Evolutionary conservation across 2,888 invertebrate genomes (phyloP).

Genomic region (Aporophyla nigra): DNA sequence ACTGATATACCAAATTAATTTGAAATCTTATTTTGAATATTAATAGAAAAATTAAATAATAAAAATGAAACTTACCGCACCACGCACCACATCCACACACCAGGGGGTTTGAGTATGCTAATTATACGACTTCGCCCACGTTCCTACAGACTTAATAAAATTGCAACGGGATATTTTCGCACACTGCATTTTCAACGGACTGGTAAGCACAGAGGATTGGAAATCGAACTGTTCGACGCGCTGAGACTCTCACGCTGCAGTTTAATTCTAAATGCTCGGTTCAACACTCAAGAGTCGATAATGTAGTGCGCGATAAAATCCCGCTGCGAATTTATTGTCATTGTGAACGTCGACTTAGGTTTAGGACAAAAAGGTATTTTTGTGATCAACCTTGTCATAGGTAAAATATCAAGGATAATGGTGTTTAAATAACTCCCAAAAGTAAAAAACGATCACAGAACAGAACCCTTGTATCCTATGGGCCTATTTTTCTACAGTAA

Average conservation of each 20-base stretch:
- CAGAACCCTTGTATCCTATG: conserved; percentile 48
- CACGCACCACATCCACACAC: conserved; percentile 84
- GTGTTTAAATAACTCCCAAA: neutral
- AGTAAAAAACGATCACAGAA: conserved; percentile 39
- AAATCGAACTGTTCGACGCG: no score
- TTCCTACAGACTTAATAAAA: no score
- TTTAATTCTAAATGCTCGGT: no score
- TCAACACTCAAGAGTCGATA: no score
- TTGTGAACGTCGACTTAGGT: conserved; percentile 24
- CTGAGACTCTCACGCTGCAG: no score
- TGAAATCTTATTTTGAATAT: conserved; percentile 5
- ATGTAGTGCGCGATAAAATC: no score
- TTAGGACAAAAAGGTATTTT: conserved; percentile 52
- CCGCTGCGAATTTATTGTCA: no score
- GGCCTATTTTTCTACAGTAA: conserved; percentile 38
- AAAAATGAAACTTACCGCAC: conserved; percentile 87
- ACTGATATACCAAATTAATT: conserved; percentile 55
- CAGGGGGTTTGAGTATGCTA: conserved; percentile 54
- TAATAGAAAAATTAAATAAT: conserved; percentile 60
- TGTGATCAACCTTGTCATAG: conserved; percentile 26
- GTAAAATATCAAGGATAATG: neutral
- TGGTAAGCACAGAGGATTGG: no score
- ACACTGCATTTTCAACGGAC: no score
- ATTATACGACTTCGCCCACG: conserved; percentile 29
- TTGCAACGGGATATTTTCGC: no score